Evolutionary conservation across 2,888 invertebrate species (phyloP).

Genomic region (Mycalesis mineus): DNA sequence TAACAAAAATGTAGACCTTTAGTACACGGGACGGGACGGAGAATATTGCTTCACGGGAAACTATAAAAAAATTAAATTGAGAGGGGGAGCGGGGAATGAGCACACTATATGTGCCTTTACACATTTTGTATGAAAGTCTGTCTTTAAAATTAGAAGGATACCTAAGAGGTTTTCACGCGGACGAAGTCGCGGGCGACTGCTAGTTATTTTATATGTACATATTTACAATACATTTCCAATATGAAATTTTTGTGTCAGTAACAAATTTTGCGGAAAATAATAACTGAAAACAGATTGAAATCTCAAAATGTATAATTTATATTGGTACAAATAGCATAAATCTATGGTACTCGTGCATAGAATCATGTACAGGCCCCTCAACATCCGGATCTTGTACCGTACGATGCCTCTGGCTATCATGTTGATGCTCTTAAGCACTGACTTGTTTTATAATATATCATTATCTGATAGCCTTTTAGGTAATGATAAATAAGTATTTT

Average conservation of each 20-base stretch:
- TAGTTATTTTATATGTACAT: too few relatives aligned
- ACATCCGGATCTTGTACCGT: conserved; percentile 23
- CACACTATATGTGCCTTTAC: too few relatives aligned
- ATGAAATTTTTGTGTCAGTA: neutral
- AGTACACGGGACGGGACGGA: too few relatives aligned
- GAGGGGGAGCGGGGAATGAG: too few relatives aligned
- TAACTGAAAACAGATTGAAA: neutral
- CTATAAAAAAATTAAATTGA: too few relatives aligned
- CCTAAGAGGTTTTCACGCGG: too few relatives aligned
- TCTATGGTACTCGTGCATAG: neutral
- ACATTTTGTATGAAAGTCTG: too few relatives aligned
- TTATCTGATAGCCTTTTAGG: conserved; percentile 29
- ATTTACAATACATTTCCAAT: neutral
- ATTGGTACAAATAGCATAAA: neutral
- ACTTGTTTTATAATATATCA: conserved; percentile 25
- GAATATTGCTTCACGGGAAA: too few relatives aligned
- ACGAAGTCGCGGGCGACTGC: too few relatives aligned
- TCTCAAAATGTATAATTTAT: neutral
- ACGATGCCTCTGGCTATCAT: conserved; percentile 25
- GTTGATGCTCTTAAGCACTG: conserved; percentile 19
- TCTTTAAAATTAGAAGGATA: too few relatives aligned
- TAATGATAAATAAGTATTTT: conserved; percentile 27
- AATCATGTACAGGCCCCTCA: conserved; percentile 16
- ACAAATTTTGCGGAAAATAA: neutral
- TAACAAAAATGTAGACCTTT: too few relatives aligned